phyloP scores from a whole-genome alignment of 2,888 invertebrate genomes.

The Corbicula japonica region DNA sequence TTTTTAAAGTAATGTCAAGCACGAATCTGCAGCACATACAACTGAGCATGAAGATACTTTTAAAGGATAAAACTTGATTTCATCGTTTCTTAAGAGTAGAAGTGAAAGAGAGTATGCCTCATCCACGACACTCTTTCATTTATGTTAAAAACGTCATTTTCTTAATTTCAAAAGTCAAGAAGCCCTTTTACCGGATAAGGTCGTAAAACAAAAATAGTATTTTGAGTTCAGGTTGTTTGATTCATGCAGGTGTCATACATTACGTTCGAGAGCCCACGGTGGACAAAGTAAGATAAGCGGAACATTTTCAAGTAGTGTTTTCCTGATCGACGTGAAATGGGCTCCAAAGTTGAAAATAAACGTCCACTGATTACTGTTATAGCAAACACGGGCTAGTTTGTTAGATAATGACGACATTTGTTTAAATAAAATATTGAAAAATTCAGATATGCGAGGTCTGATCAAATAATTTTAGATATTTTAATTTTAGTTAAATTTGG shows the following conservation, averaged over 20 bases:
- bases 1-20: too few species aligned
- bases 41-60: too few species aligned
- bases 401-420: slow-evolving; percentile 31
- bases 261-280: slow-evolving; percentile 41
- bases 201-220: slow-evolving; percentile 18
- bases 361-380: slow-evolving; percentile 23
- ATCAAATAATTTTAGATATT: slow-evolving; percentile 6
- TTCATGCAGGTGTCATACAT: slow-evolving; percentile 50
- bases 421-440: slow-evolving; percentile 30
- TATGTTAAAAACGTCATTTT: too few species aligned
- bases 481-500: too few species aligned
- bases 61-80: too few species aligned
- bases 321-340: slow-evolving; percentile 58
- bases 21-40: too few species aligned
- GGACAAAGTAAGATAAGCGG: slow-evolving; percentile 34
- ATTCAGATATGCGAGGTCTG: slow-evolving; percentile 28
- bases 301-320: slow-evolving; percentile 63
- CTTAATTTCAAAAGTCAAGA: too few species aligned
- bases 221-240: slow-evolving; percentile 8
- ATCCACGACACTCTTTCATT: too few species aligned
- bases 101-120: too few species aligned
- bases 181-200: too few species aligned
- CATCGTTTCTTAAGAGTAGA: too few species aligned
- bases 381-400: slow-evolving; percentile 42
- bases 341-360: slow-evolving; percentile 49